Percentiles rank a stretch among this genome's conserved stretches.
phyloP scores from a whole-genome alignment of 2,113 vertebrate genomes.

The Chrysemys picta region DNA sequence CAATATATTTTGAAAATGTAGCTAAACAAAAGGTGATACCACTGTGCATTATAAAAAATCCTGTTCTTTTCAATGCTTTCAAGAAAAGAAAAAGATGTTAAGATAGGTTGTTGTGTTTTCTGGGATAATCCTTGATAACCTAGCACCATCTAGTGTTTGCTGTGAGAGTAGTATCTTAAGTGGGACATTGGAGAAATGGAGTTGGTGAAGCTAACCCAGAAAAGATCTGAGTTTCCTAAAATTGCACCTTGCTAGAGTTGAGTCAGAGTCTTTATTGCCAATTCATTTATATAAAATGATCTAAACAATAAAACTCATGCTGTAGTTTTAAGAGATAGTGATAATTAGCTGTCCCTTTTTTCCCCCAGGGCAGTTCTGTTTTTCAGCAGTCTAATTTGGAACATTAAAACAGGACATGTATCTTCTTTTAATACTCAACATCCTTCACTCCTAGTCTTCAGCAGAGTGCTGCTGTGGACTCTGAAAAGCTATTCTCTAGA shows the following conservation, averaged over 20 bases:
- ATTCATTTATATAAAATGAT: too few species aligned
- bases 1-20: accelerated
- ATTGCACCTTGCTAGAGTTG: neutral
- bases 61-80: accelerated
- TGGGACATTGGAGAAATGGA: neutral
- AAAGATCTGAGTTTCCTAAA: accelerated
- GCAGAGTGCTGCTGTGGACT: neutral
- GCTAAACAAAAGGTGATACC: neutral
- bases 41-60: neutral
- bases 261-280: accelerated
- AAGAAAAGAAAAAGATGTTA: neutral
- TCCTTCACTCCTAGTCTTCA: neutral
- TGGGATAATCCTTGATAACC: neutral
- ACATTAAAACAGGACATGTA: neutral
- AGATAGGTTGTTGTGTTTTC: accelerated
- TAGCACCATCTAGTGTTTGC: slow-evolving; percentile 64
- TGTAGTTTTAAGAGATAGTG: neutral
- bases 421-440: neutral
- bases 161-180: neutral
- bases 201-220: accelerated
- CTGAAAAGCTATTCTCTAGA: neutral
- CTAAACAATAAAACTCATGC: neutral
- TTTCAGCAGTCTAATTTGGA: neutral
- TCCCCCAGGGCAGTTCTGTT: neutral
- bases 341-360: neutral